Evolutionary conservation across 1,140 invertebrate genomes (phyloP).

Genomic region (Neoseiulus cucumeris): DNA sequence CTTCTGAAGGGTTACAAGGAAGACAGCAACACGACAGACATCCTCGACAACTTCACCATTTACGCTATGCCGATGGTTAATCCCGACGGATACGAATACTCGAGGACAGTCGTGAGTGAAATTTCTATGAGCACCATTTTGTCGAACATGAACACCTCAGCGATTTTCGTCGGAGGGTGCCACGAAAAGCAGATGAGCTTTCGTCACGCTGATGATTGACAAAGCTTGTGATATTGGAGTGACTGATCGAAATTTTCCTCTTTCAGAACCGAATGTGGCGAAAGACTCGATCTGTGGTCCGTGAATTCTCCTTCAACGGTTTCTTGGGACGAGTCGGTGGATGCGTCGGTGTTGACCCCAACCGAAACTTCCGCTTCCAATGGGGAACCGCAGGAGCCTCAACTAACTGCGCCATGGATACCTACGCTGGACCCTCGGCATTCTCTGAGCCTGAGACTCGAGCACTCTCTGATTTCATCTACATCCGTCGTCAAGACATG

Average conservation of each 20-base stretch:
- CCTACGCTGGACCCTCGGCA: constrained; percentile 20
- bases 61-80: constrained; percentile 24
- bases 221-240: no score
- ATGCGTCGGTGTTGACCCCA: constrained; percentile 18
- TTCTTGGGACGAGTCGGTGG: background rate
- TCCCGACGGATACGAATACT: constrained; percentile 22
- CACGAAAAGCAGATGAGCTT: no score
- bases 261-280: constrained; percentile 4
- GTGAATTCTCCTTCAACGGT: constrained; percentile 4
- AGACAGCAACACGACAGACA: constrained; percentile 24
- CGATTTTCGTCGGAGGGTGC: no score
- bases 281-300: background rate
- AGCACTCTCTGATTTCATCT: constrained; percentile 21
- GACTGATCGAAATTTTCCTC: no score
- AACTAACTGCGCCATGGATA: constrained; percentile 50
- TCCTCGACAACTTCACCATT: constrained; percentile 23
- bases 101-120: constrained; percentile 18
- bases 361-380: constrained; percentile 17
- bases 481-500: constrained; percentile 12
- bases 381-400: constrained; percentile 39
- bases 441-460: constrained; percentile 26
- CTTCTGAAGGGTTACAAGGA: constrained; percentile 31
- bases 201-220: no score
- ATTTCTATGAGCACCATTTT: no score
- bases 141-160: no score